A percentile compares a stretch with the other conserved stretches of the same genome.
Conservation (phyloP, 2,888 invertebrate species). For the Malacosoma neustria region DNA sequence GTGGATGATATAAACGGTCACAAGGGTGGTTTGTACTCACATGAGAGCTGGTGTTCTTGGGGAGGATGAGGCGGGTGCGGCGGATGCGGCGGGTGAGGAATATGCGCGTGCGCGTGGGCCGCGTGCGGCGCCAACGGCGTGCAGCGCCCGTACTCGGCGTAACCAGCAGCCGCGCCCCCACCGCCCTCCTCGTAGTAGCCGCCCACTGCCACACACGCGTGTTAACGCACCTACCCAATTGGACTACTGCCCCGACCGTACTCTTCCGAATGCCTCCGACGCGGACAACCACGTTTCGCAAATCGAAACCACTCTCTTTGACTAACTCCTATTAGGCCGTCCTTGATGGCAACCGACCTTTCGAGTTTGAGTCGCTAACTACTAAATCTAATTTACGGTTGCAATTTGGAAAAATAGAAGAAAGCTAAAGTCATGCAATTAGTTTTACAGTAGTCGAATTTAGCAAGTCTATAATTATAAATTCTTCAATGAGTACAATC, state of each 20-base stretch:
- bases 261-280: slow-evolving; percentile 7
- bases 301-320: too few relatives aligned
- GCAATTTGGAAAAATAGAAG: slow-evolving; percentile 15
- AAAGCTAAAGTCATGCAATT: slow-evolving; percentile 61
- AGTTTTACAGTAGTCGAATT: slow-evolving; percentile 28
- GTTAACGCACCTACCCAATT: slow-evolving; percentile 55
- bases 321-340: background rate
- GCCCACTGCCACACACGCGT: slow-evolving; percentile 69
- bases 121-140: slow-evolving; percentile 34
- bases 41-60: slow-evolving; percentile 48
- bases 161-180: slow-evolving; percentile 50
- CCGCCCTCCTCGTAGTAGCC: slow-evolving; percentile 66
- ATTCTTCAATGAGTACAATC: slow-evolving; percentile 26
- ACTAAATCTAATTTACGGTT: slow-evolving; percentile 1
- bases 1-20: background rate
- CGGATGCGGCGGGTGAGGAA: slow-evolving; percentile 24
- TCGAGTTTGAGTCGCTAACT: background rate
- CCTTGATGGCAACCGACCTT: background rate
- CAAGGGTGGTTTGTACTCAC: slow-evolving; percentile 36
- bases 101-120: slow-evolving; percentile 26
- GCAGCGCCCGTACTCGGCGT: slow-evolving; percentile 59
- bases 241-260: slow-evolving; percentile 13
- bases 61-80: slow-evolving; percentile 23
- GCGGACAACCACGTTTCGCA: background rate
- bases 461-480: slow-evolving; percentile 19